Conservation (phyloP, 2,113 vertebrate genomes). For the Phylloscopus whistleri region DNA sequence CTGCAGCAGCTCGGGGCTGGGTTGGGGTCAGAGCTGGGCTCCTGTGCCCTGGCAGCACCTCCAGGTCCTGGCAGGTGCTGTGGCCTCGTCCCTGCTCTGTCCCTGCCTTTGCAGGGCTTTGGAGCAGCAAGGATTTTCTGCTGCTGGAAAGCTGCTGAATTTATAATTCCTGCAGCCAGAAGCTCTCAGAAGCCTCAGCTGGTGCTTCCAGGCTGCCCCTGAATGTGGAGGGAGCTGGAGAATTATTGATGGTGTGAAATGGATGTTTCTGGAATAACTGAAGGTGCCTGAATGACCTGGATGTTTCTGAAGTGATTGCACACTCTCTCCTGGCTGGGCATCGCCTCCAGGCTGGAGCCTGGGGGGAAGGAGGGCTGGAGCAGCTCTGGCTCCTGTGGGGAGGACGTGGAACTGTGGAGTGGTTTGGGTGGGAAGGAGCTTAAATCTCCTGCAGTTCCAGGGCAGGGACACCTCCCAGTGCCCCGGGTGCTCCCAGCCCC, state of each 20-base stretch:
- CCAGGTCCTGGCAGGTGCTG: not conserved
- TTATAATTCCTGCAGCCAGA: rapidly evolving
- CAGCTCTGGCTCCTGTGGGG: not conserved
- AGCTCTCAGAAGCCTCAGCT: not conserved
- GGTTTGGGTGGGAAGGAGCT: not conserved
- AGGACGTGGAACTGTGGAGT: not conserved
- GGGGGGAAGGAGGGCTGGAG: no score
- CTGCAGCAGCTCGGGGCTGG: not conserved
- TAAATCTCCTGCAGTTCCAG: not conserved
- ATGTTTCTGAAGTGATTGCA: not conserved
- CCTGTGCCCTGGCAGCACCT: not conserved
- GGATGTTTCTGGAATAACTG: not conserved
- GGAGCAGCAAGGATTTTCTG: rapidly evolving
- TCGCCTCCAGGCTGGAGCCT: rapidly evolving
- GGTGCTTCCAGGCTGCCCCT: not conserved
- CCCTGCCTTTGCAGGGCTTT: not conserved
- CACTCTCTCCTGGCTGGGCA: not conserved
- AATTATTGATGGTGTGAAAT: not conserved
- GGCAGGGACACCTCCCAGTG: not conserved
- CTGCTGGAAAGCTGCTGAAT: not conserved
- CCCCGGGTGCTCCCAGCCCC: no score
- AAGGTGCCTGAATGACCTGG: not conserved
- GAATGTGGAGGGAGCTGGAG: not conserved
- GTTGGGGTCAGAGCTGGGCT: not conserved
- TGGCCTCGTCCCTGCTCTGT: not conserved